These are phyloP conservation scores for Cichlasoma orientale DNA, from an alignment of 2,797 vertebrate genomes.

Conservation along the genomic window DNA sequence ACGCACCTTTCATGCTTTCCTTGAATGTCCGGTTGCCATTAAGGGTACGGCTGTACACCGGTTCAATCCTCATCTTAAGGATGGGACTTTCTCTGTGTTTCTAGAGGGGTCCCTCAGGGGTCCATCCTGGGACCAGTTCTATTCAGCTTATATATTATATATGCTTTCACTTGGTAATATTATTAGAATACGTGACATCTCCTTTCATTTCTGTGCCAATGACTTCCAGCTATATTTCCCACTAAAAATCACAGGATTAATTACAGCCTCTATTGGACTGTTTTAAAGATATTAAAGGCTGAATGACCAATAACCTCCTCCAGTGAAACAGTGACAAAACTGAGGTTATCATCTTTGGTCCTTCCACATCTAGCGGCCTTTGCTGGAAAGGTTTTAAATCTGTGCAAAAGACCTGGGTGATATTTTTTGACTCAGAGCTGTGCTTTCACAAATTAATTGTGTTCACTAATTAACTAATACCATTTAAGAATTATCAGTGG, in stretches of 20 bases:
- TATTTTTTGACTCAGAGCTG: background rate
- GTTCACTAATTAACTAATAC: background rate
- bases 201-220: background rate
- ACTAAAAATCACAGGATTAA: background rate
- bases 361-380: background rate
- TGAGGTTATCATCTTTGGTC: background rate
- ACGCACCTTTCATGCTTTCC: background rate
- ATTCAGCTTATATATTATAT: background rate
- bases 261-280: background rate
- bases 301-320: too few relatives aligned
- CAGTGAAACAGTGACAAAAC: background rate
- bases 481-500: background rate
- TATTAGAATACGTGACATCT: background rate
- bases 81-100: rapidly evolving
- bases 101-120: background rate
- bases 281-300: background rate
- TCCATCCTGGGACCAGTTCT: background rate
- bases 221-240: rapidly evolving
- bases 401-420: background rate
- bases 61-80: background rate
- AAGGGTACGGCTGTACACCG: background rate
- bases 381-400: background rate
- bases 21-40: background rate
- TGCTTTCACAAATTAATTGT: background rate
- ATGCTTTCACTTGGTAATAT: background rate